phyloP scores from a whole-genome alignment of 2,113 vertebrate genomes.

The Rynchops niger region DNA sequence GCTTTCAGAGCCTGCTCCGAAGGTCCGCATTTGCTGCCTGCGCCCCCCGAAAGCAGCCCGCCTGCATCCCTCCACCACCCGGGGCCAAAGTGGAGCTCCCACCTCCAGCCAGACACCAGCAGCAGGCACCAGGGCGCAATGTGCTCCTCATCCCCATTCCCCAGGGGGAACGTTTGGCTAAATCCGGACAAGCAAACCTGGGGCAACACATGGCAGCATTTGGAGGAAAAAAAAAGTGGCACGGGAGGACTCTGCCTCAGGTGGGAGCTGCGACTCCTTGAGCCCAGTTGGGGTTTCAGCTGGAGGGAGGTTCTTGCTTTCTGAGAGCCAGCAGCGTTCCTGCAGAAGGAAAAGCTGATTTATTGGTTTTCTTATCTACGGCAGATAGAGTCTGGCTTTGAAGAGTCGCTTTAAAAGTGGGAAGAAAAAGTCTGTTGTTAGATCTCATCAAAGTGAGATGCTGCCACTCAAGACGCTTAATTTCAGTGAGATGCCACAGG shows the following conservation, averaged over 20 bases:
- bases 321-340: neutral
- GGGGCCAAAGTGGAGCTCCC: neutral
- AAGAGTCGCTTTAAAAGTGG: neutral
- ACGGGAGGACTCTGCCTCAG: neutral
- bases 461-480: neutral
- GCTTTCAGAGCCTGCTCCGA: neutral
- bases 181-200: neutral
- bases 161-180: neutral
- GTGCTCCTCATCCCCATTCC: neutral
- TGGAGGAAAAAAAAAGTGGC: neutral
- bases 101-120: neutral
- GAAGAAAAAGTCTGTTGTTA: neutral
- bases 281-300: neutral
- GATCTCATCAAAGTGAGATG: neutral
- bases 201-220: neutral
- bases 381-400: neutral
- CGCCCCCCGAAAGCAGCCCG: neutral
- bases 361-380: neutral
- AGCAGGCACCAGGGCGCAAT: no score
- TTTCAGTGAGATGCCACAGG: accelerated
- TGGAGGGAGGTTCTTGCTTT: neutral
- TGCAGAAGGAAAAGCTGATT: neutral
- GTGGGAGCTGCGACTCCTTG: neutral
- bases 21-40: accelerated
- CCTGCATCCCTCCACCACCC: accelerated